Conservation (phyloP, 2,113 vertebrate genomes). For the Isurus oxyrinchus region DNA sequence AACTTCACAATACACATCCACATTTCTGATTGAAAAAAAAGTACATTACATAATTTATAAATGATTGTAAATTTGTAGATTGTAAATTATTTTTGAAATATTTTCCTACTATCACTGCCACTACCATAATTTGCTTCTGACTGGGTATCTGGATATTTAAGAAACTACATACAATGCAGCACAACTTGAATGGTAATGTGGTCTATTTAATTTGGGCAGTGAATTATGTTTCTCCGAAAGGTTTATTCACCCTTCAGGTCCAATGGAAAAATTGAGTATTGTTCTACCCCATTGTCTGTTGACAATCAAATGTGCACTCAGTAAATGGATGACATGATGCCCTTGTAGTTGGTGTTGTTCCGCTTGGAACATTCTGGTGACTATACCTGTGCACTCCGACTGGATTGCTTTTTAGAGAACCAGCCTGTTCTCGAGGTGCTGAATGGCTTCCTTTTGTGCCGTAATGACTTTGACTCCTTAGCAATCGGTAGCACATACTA, state of each 20-base stretch:
- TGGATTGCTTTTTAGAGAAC: neutral
- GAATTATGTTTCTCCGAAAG: neutral
- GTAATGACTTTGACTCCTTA: neutral
- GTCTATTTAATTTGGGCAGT: neutral
- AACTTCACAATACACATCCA: neutral
- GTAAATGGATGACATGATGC: neutral
- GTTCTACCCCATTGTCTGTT: neutral
- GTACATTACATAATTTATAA: neutral
- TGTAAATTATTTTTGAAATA: neutral
- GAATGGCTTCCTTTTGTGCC: neutral
- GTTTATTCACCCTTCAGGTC: neutral
- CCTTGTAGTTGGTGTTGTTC: neutral
- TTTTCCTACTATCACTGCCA: neutral
- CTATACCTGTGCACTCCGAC: neutral
- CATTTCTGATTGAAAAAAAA: neutral
- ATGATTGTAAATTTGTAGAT: neutral
- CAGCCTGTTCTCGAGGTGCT: neutral
- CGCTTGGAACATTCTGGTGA: neutral
- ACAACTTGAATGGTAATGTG: neutral
- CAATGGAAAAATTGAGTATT: neutral
- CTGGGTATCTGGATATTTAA: neutral
- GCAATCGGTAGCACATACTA: neutral
- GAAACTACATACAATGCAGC: neutral
- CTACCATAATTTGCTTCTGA: neutral
- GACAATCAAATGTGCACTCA: neutral